Conservation (phyloP, 2,888 invertebrate species). For the Cephus pygmeus region DNA sequence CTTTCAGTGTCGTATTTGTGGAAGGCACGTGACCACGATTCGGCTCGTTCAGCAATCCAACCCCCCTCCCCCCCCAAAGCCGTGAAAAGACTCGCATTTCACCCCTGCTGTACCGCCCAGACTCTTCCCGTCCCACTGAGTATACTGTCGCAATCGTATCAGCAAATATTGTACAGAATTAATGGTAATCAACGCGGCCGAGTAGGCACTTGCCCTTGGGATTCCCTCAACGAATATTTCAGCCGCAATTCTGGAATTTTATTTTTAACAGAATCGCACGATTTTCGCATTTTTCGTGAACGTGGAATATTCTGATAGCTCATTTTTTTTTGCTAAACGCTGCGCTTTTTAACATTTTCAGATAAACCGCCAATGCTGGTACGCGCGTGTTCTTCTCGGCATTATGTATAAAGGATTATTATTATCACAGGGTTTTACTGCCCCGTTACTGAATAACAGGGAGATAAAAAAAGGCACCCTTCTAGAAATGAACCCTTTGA, state of each 20-base stretch:
- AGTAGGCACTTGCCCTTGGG: not conserved
- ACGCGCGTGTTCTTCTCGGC: not conserved
- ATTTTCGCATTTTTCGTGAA: not conserved
- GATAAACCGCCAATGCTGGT: not conserved
- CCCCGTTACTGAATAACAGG: not conserved
- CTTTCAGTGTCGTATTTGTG: constrained; percentile 39
- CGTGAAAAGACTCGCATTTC: constrained; percentile 11
- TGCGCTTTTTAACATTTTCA: not conserved
- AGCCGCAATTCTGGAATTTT: too few species aligned
- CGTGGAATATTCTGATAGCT: not conserved
- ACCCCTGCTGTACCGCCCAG: not conserved
- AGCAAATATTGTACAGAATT: constrained; percentile 43
- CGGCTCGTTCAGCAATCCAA: not conserved
- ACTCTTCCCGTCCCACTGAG: constrained; percentile 5
- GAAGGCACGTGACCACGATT: constrained; percentile 48
- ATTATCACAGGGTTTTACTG: not conserved
- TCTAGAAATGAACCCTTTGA: not conserved
- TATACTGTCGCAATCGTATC: constrained; percentile 33
- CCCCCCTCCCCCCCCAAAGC: not conserved
- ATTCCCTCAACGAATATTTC: not conserved
- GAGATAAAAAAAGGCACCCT: not conserved
- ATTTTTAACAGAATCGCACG: too few species aligned
- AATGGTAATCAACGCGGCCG: constrained; percentile 36
- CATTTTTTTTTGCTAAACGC: too few species aligned
- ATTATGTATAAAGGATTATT: not conserved